Evolutionary conservation across 2,113 vertebrate genomes (phyloP).

Genomic region (Stomatorhinus ivindoensis): DNA sequence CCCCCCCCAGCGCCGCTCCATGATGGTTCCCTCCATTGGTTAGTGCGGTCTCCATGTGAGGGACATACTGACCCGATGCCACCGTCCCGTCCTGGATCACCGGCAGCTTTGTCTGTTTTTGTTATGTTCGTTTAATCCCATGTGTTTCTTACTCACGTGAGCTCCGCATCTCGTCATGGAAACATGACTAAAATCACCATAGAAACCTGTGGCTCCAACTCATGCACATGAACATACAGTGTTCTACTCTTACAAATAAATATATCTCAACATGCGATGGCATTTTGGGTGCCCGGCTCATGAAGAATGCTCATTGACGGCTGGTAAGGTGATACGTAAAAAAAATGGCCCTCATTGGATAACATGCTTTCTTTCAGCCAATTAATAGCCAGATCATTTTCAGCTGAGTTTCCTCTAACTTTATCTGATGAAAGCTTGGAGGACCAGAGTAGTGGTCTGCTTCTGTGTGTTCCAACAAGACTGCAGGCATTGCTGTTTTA

Average conservation of each 20-base stretch:
- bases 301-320: not conserved
- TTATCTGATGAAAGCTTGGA: not conserved
- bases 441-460: not conserved
- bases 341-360: not conserved
- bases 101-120: slow-evolving; percentile 48
- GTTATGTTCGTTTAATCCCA: slow-evolving; percentile 36
- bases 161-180: slow-evolving; percentile 48
- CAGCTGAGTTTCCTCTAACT: not conserved
- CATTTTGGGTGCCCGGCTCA: not conserved
- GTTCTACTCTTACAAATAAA: not conserved
- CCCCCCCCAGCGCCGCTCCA: slow-evolving; percentile 69
- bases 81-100: not conserved
- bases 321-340: not conserved
- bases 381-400: not conserved
- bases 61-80: slow-evolving; percentile 26
- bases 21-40: slow-evolving; percentile 80
- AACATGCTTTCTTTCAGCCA: slow-evolving; percentile 1
- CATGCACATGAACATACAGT: slow-evolving; percentile 35
- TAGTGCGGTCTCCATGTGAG: slow-evolving; percentile 66
- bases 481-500: slow-evolving; percentile 67
- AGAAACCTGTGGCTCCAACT: slow-evolving; percentile 37
- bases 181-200: slow-evolving; percentile 39
- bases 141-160: slow-evolving; percentile 36
- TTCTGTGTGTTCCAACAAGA: slow-evolving; percentile 24
- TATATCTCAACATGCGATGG: slow-evolving; percentile 17